Percentiles rank a stretch among this genome's conserved stretches.
Conservation (phyloP, 2,888 invertebrate species). For the Macrophya annulata region DNA sequence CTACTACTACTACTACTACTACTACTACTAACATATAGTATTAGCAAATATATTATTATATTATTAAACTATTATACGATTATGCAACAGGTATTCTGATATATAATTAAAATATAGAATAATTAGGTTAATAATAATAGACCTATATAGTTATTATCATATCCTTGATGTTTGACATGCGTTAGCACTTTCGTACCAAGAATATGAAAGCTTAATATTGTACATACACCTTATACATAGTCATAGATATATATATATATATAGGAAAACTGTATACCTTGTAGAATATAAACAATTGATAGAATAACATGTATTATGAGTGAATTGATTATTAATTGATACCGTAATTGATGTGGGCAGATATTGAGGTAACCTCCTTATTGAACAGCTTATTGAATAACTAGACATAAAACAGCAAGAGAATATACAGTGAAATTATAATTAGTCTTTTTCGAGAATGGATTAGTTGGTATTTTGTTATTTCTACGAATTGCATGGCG, state of each 20-base stretch:
- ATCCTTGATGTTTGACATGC: conserved; percentile 40
- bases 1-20: neutral
- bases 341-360: neutral
- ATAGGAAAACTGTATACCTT: conserved; percentile 48
- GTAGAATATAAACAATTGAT: conserved; percentile 51
- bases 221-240: conserved; percentile 25
- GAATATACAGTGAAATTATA: neutral
- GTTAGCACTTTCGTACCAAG: conserved; percentile 41
- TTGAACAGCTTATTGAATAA: neutral
- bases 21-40: neutral
- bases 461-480: neutral
- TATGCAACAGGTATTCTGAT: conserved; percentile 15
- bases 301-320: conserved; percentile 19
- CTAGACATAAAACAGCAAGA: neutral
- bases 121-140: neutral
- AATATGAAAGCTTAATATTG: conserved; percentile 40
- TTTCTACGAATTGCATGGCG: neutral
- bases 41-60: neutral
- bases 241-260: neutral
- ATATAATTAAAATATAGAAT: neutral
- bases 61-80: conserved; percentile 20
- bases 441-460: neutral
- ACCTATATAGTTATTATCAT: conserved; percentile 17
- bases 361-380: neutral
- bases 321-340: neutral